Base-by-base conservation (phyloP, 2,888 invertebrate genomes). In the Caradrina clavipalpis region DNA sequence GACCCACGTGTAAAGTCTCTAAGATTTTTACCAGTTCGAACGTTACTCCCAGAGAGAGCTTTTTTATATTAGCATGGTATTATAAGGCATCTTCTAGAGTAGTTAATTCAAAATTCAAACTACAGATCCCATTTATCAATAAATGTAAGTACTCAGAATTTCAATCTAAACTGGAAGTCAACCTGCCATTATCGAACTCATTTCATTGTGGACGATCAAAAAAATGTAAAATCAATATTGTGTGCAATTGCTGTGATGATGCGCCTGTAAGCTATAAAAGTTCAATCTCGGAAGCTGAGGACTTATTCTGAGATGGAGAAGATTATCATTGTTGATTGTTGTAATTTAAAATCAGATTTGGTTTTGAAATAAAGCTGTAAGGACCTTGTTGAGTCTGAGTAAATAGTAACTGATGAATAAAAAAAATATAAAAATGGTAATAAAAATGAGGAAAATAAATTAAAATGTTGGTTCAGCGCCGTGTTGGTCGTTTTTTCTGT, bases 221-320 rank as follows among this genome's bases (percentile, higher is more conserved):
- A 89, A 90, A 82, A 85, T 79, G 81, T 87, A 89, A 91, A 93
- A 94, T 94, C 94, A 93, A 94, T 93, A 93, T 91, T 88, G 88
- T 88, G 85, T 87, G 90, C 91, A 92, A 92, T 91, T 86, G 85
- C 69, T 47, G 82, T 89, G 91, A 91, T 92, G 85, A 91, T 82
- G 87, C 84, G 69, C 74, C 69, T 75, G 81, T 81, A 73, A 79
- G 86, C 81, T 86, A 89, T 92, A 92, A 92, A 91, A 88, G 86
- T 90, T 88, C 89, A 89, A 91, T 91, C 84, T 88, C 72, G 60
- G 72, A 80, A 66, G 62, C 50, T 50, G 69, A 6, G 51, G 78
- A 21, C 80, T 17, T 92, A 93, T 92, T 92, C 89, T 89, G 87
- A 19, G 11, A 65, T 22, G 39, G 17, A 10, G 15, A 17, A 45